Conservation (phyloP, 2,797 vertebrate genomes). For the Meriones psammophilus region DNA sequence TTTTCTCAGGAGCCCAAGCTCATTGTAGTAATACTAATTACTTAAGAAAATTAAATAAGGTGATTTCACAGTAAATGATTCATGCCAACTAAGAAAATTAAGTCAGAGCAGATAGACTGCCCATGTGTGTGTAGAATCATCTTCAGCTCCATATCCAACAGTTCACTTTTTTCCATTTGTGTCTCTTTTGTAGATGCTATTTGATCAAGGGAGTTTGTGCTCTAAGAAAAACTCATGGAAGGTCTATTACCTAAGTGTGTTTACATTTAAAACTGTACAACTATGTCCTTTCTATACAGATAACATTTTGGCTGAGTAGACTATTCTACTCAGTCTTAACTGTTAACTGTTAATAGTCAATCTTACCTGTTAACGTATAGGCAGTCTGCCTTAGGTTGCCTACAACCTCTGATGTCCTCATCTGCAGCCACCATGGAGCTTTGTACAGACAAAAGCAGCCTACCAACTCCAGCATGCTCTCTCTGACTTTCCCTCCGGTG, state of each 20-base stretch:
- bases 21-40: conserved; percentile 15
- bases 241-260: background rate
- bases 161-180: background rate
- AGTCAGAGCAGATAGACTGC: background rate
- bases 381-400: too few species aligned
- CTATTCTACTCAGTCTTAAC: background rate
- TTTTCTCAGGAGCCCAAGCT: background rate
- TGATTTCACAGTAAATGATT: background rate
- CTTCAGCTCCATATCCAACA: background rate
- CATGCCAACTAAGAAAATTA: background rate
- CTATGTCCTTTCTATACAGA: background rate
- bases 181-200: background rate
- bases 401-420: too few species aligned
- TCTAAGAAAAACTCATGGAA: background rate
- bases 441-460: too few species aligned
- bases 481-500: too few species aligned
- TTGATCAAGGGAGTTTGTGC: background rate
- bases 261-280: background rate
- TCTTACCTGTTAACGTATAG: background rate
- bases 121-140: background rate
- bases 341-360: background rate
- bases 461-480: too few species aligned
- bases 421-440: too few species aligned
- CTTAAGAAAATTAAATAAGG: conserved; percentile 14
- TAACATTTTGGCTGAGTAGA: background rate